Base-by-base conservation (phyloP, 2,113 vertebrate genomes). In the Pan paniscus region DNA sequence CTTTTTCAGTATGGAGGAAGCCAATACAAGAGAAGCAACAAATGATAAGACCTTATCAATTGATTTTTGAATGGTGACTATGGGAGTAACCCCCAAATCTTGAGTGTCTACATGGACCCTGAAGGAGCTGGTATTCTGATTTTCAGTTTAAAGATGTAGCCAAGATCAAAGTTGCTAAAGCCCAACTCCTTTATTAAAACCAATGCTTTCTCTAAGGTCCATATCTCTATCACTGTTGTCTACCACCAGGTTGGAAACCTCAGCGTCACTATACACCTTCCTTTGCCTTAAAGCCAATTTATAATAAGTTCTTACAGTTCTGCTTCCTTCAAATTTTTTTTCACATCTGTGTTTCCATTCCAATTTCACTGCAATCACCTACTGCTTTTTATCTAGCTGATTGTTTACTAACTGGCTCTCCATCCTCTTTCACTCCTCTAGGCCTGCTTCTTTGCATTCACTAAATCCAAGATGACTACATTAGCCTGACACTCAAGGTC, bases 1-100 rank as follows among this genome's bases (percentile, higher is more conserved):
- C 59, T 38, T 94, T 97, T 91, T 97, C 32, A 72, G 82, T 40
- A 52, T 73, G 23, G 57, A 94, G 48, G 82, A 93, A 82, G 85
- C 57, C 43, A 93, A 59, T 25, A 32, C 30, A 55, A 55, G 52
- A 81, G 78, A 94, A 93, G 55, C 61, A 93, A 76, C 40, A 93
- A 95, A 76, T 6, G 25, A 38, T 50, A 84, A 55, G 27, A 59
- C 52, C 52, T 82, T 85, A 52, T 8, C 40, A n/a, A 89, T 52
- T 81, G 64, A 50, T 88, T 76, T 81, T 67, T 64, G 72, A 61
- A 14, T 48, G 23, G 68, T 57, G 50, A 89, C 55, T 27, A 14
- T 22, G 23, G 38, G 43, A 95, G 23, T 52, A 50, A 70, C 48
- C 48, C 22, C 43, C 12, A 40, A 89, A 43, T 82, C 52, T 57